Evolutionary conservation across 2,888 invertebrate species (phyloP).

Genomic region (Taenaris catops): DNA sequence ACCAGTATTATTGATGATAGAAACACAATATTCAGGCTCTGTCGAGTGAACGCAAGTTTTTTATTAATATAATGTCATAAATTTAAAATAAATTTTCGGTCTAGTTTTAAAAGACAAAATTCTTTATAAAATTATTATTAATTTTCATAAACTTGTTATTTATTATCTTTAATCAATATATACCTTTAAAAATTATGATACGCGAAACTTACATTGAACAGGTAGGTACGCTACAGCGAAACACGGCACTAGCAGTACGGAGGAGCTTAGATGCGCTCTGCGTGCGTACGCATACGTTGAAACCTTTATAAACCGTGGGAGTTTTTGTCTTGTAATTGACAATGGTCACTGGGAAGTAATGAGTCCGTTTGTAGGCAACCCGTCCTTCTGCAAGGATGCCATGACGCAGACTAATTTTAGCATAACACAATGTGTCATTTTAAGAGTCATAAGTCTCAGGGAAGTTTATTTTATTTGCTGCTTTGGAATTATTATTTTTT

Average conservation of each 20-base stretch:
- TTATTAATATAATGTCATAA: too few species aligned
- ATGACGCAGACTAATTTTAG: slow-evolving; percentile 57
- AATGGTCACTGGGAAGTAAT: slow-evolving; percentile 72
- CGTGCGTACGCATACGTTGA: slow-evolving; percentile 50
- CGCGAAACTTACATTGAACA: slow-evolving; percentile 12
- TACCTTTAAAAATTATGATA: too few species aligned
- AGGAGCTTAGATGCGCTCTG: slow-evolving; percentile 67
- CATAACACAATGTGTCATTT: slow-evolving; percentile 54
- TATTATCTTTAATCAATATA: too few species aligned
- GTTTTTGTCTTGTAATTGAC: slow-evolving; percentile 73
- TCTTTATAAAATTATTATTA: too few species aligned
- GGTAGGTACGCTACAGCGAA: slow-evolving; percentile 25
- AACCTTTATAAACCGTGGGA: slow-evolving; percentile 77
- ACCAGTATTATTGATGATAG: too few species aligned
- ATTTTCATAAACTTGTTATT: too few species aligned
- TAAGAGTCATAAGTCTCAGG: slow-evolving; percentile 38
- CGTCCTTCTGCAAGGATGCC: slow-evolving; percentile 65
- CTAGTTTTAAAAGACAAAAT: too few species aligned
- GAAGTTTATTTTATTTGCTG: too few species aligned
- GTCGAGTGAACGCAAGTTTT: too few species aligned
- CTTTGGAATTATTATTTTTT: too few species aligned
- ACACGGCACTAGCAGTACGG: slow-evolving; percentile 46
- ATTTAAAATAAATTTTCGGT: too few species aligned
- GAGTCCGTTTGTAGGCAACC: slow-evolving; percentile 69
- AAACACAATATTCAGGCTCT: too few species aligned